phyloP scores from a whole-genome alignment of 2,113 vertebrate genomes.

The Chloroceryle aenea region DNA sequence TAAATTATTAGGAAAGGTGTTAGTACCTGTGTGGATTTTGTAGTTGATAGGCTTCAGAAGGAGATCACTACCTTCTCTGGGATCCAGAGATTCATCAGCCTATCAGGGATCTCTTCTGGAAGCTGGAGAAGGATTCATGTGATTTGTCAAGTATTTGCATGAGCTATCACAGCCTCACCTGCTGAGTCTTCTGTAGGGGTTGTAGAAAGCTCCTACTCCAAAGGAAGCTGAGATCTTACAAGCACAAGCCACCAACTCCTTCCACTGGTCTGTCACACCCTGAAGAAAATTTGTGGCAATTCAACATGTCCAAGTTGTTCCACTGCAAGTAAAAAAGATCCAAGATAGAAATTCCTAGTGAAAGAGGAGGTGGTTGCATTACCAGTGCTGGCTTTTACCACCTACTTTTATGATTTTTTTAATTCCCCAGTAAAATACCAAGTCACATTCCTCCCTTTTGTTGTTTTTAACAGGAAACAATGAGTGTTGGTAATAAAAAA shows the following conservation, averaged over 20 bases:
- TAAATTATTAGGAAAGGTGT: not conserved
- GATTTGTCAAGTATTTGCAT: not conserved
- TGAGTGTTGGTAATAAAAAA: not conserved
- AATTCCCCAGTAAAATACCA: not conserved
- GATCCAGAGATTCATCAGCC: not conserved
- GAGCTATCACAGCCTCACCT: not conserved
- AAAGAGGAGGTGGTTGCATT: not conserved
- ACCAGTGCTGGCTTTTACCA: not conserved
- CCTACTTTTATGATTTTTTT: not conserved
- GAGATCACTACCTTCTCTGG: not conserved
- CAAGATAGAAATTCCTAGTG: not conserved
- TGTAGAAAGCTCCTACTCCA: not conserved
- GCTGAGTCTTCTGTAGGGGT: not conserved
- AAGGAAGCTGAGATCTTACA: not conserved
- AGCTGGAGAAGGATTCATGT: not conserved
- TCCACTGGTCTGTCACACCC: not conserved
- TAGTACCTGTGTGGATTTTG: not conserved
- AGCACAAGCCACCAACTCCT: not conserved
- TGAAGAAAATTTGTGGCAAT: not conserved
- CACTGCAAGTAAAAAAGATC: not conserved
- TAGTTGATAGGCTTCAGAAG: not conserved
- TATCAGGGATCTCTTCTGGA: not conserved
- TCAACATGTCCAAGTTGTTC: not conserved
- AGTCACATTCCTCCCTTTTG: not conserved
- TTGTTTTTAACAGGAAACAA: not conserved